Base-by-base conservation (phyloP, 2,888 invertebrate species). In the Drosophila subquinaria region DNA sequence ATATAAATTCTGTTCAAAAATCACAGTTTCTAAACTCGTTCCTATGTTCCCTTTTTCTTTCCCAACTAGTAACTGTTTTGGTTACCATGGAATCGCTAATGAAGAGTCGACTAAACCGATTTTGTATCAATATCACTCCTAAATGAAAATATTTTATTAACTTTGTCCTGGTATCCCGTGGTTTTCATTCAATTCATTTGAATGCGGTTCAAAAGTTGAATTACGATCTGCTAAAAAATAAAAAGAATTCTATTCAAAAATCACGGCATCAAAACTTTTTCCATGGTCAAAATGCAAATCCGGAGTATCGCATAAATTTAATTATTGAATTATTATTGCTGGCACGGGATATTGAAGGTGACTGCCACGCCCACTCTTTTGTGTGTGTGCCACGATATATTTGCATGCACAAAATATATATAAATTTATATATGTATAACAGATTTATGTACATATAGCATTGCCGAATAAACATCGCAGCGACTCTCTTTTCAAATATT, bases 251-350 rank as follows among this genome's bases (percentile, higher is more conserved):
- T 10, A 40, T 15, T n/a, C 10, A 55, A 68, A 68, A 68, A 43
- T 63, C 59, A 66, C 3, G 57, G 36, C 20, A 27, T 35, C 9
- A 42, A 70, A 35, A 42, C 13, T 15, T 50, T 23, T 20, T 6
- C 15, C 13, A 50, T 60, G 38, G 47, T 30, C 30, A 40, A 69
- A 63, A 64, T 57, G 64, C 80, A 82, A 79, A 72, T 57, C 56
- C 56, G 45, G 36, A 15, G 45, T 76, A 59, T 81, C 59, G 69
- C 62, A 79, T 71, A 89, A 88, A 85, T 89, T 88, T 80, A 74
- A 87, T 81, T 89, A 89, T 87, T 89, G 87, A 87, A 82, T 76
- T 88, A 85, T 89, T 84, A 81, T 84, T 84, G 84, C 69, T 64
- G 48, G 63, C 65, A 38, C 48, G 52, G 42, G 45, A 66, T 51